These are phyloP conservation scores for Tetragonisca angustula DNA, from an alignment of 2,888 invertebrate genomes.

Conservation along the genomic window DNA sequence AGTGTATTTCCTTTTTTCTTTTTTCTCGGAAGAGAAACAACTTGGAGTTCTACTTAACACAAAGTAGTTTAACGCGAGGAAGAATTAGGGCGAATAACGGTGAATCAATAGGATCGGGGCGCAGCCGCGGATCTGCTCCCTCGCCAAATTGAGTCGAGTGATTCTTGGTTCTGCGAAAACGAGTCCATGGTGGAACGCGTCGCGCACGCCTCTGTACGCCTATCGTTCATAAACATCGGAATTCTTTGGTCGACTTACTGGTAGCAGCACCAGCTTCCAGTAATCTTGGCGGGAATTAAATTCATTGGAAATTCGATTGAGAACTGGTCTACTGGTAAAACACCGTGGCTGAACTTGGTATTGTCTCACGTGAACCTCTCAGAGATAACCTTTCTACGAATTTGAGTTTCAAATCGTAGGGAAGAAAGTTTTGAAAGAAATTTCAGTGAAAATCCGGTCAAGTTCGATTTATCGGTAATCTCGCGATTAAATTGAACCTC, in stretches of 20 bases:
- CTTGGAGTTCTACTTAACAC: background rate
- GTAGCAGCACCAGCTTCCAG: background rate
- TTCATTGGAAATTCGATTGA: background rate
- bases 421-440: background rate
- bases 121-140: background rate
- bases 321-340: background rate
- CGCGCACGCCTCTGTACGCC: conserved; percentile 6
- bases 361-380: too few species aligned
- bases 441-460: background rate
- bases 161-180: conserved; percentile 30
- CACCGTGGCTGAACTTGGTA: too few species aligned
- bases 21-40: background rate
- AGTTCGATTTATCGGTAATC: background rate
- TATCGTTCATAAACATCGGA: conserved; percentile 1
- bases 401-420: background rate
- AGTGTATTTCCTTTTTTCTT: background rate
- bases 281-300: background rate
- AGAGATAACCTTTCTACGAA: background rate
- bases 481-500: background rate
- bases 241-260: background rate
- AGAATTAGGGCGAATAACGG: conserved; percentile 43
- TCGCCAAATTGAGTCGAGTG: conserved; percentile 45
- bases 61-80: background rate
- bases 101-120: conserved; percentile 28
- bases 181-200: conserved; percentile 5